phyloP scores from a whole-genome alignment of 2,797 vertebrate genomes.

The Spondyliosoma cantharus region DNA sequence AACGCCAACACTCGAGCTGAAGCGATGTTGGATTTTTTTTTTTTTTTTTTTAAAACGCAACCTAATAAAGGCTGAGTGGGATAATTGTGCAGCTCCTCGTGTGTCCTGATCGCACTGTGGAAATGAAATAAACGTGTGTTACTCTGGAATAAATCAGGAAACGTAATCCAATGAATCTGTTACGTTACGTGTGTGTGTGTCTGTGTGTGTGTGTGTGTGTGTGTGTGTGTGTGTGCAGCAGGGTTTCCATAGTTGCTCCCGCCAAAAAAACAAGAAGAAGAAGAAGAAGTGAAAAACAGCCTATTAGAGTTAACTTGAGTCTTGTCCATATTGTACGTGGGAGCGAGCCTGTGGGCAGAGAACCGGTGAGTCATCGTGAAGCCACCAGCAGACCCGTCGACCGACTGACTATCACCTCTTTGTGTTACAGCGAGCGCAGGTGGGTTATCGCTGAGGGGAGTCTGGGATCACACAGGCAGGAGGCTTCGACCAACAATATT shows the following conservation, averaged over 20 bases:
- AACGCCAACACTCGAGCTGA: slow-evolving; percentile 15
- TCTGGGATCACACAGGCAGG: slow-evolving; percentile 13
- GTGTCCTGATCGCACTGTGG: background rate
- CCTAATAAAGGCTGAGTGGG: slow-evolving; percentile 12
- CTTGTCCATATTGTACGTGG: slow-evolving; percentile 67
- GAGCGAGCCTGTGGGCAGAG: slow-evolving; percentile 62
- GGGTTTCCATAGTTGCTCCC: slow-evolving; percentile 45
- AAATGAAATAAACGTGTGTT: background rate
- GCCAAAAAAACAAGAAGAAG: slow-evolving; percentile 36
- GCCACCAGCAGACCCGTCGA: slow-evolving; percentile 44
- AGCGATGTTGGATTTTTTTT: background rate
- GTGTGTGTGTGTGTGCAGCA: slow-evolving; percentile 44
- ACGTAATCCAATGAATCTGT: no score
- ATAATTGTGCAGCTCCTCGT: background rate
- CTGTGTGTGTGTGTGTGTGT: slow-evolving; percentile 5
- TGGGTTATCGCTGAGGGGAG: slow-evolving; percentile 39
- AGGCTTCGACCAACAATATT: slow-evolving; percentile 29
- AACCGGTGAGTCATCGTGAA: slow-evolving; percentile 57
- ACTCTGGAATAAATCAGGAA: background rate
- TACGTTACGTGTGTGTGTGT: slow-evolving; percentile 38
- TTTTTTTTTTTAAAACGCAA: slow-evolving; percentile 1
- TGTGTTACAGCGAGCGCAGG: slow-evolving; percentile 41
- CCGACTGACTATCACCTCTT: slow-evolving; percentile 57
- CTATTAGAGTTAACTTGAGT: slow-evolving; percentile 56
- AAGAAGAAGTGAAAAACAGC: slow-evolving; percentile 48